Percentiles rank a stretch among this genome's conserved stretches.
Conservation (phyloP, 2,797 vertebrate genomes). For the Tenualosa ilisha region DNA sequence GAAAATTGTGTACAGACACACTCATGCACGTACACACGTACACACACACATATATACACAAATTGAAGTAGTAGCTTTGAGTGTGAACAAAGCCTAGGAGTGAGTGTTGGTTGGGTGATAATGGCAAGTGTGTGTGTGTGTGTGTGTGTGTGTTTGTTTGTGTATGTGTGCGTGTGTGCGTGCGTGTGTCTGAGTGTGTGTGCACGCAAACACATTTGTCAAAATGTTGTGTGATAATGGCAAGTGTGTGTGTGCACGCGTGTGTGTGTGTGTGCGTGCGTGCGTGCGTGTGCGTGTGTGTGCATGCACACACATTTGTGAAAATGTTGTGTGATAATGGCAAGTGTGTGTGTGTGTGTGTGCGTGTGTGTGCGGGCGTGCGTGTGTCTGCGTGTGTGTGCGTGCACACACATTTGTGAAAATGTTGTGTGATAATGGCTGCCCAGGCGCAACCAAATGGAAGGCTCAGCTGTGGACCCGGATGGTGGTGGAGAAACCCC, state of each 20-base stretch:
- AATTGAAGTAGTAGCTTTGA: constrained; percentile 24
- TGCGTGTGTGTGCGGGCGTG: no score
- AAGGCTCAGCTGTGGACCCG: constrained; percentile 51
- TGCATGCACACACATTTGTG: no score
- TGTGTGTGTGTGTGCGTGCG: no score
- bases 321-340: no score
- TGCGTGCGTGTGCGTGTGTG: no score
- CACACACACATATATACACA: background rate
- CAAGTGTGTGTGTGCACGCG: background rate
- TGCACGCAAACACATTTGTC: no score
- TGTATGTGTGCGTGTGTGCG: no score
- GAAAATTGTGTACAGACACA: background rate
- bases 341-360: no score
- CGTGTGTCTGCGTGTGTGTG: no score
- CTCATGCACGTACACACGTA: background rate
- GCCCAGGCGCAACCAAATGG: background rate
- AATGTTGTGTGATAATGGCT: background rate
- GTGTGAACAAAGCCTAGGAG: background rate
- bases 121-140: background rate
- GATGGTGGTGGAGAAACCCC: constrained; percentile 49
- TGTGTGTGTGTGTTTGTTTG: no score
- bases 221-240: background rate
- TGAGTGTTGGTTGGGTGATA: background rate
- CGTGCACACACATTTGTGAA: no score
- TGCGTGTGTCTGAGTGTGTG: no score